These are phyloP conservation scores for Sitta carolinensis DNA, from an alignment of 2,797 vertebrate species.

Conservation along the genomic window DNA sequence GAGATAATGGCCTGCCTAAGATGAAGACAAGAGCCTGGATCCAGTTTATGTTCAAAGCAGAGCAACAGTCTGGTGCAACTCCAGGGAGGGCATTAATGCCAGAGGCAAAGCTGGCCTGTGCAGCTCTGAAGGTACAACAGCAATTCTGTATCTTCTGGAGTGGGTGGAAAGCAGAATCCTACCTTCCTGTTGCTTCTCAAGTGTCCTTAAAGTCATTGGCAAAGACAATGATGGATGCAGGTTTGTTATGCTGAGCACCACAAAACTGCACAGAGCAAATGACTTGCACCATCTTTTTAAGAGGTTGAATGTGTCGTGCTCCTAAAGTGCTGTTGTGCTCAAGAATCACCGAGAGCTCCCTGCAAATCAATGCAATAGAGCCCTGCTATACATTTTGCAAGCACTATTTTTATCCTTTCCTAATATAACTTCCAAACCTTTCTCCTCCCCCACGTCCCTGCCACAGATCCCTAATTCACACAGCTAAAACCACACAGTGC, in stretches of 20 bases:
- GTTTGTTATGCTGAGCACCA: background rate
- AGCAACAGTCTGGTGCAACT: background rate
- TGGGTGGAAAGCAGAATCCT: background rate
- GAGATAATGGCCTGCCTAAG: background rate
- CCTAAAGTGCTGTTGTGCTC: background rate
- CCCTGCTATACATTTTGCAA: background rate
- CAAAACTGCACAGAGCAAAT: background rate
- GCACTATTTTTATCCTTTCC: constrained; percentile 27
- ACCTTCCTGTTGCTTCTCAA: background rate
- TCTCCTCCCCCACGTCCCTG: background rate
- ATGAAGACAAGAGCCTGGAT: background rate
- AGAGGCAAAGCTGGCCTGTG: background rate
- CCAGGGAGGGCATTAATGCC: background rate
- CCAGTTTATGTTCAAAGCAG: background rate
- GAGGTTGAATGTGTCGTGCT: background rate
- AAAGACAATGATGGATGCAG: background rate
- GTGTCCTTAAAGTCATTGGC: background rate
- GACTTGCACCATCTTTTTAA: background rate
- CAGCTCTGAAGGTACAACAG: background rate
- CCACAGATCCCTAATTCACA: background rate
- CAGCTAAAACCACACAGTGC: background rate
- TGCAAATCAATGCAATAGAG: constrained; percentile 16
- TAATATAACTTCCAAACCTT: constrained; percentile 19
- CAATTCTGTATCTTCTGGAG: background rate
- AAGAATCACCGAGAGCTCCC: background rate